Percentiles rank a stretch among this genome's conserved stretches.
phyloP scores from a whole-genome alignment of 1,140 invertebrate species.

The Ctenoplectra terminalis region DNA sequence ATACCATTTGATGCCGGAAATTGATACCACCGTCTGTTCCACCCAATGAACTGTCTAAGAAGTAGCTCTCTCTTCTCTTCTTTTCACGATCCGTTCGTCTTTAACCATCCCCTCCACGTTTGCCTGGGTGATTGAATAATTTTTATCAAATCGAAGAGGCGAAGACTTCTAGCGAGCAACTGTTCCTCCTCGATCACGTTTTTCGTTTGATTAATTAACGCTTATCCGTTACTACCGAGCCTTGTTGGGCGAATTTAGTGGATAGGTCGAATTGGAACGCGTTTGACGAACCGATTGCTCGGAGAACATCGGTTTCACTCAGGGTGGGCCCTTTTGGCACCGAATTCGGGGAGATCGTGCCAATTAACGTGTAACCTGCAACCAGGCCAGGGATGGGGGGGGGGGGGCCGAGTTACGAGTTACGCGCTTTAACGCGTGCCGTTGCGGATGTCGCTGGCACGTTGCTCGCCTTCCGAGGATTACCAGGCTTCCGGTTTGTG shows the following conservation, averaged over 20 bases:
- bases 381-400: too few relatives aligned
- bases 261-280: not conserved
- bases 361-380: constrained; percentile 52
- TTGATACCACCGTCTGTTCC: not conserved
- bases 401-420: constrained; percentile 43
- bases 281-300: constrained; percentile 2
- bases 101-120: not conserved
- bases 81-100: not conserved
- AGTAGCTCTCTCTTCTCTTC: not conserved
- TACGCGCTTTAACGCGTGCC: constrained; percentile 48
- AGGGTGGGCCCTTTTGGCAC: constrained; percentile 29
- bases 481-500: constrained; percentile 6
- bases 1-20: not conserved
- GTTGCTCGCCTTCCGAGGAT: constrained; percentile 25
- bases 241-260: not conserved
- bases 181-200: not conserved
- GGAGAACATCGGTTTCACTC: not conserved
- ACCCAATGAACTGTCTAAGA: constrained; percentile 15
- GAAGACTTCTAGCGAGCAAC: not conserved
- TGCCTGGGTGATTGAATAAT: not conserved
- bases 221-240: not conserved
- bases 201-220: not conserved
- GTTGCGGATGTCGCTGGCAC: constrained; percentile 49
- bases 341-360: constrained; percentile 43
- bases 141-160: constrained; percentile 5